Evolutionary conservation across 2,113 vertebrate species (phyloP).

Genomic region (Morphnarchus princeps): DNA sequence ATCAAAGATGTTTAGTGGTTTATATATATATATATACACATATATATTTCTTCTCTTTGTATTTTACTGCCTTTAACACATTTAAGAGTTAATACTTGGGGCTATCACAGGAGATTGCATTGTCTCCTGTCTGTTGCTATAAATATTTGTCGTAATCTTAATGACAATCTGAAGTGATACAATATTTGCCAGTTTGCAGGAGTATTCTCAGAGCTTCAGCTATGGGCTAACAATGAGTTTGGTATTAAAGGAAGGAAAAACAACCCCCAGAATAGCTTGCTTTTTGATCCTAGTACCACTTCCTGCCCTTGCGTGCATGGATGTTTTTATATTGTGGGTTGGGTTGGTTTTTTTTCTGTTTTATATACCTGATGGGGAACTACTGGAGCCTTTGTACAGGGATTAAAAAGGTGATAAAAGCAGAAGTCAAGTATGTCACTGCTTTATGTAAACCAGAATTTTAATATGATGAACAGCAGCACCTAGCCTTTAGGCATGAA

Average conservation of each 20-base stretch:
- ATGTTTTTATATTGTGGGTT: background rate
- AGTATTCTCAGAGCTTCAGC: background rate
- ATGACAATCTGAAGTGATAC: background rate
- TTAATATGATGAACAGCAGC: background rate
- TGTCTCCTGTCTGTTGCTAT: background rate
- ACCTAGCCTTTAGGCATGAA: background rate
- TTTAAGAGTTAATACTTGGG: background rate
- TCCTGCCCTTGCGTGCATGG: background rate
- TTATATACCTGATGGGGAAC: background rate
- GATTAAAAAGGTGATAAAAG: background rate
- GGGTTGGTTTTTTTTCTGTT: background rate
- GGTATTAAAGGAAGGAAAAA: background rate
- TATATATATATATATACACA: fast-evolving
- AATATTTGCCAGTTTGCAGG: background rate
- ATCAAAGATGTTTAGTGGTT: background rate
- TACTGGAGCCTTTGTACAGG: background rate
- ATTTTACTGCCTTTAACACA: background rate
- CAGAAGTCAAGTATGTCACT: background rate
- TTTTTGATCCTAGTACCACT: background rate
- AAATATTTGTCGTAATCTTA: slow-evolving; percentile 1
- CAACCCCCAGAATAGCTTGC: background rate
- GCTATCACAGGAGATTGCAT: background rate
- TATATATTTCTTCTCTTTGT: background rate
- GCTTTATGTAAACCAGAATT: background rate
- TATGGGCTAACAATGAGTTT: background rate